A percentile compares a stretch with the other conserved stretches of the same genome.
Evolutionary conservation across 2,888 invertebrate genomes (phyloP).

Genomic region (Yponomeuta plumbellus): DNA sequence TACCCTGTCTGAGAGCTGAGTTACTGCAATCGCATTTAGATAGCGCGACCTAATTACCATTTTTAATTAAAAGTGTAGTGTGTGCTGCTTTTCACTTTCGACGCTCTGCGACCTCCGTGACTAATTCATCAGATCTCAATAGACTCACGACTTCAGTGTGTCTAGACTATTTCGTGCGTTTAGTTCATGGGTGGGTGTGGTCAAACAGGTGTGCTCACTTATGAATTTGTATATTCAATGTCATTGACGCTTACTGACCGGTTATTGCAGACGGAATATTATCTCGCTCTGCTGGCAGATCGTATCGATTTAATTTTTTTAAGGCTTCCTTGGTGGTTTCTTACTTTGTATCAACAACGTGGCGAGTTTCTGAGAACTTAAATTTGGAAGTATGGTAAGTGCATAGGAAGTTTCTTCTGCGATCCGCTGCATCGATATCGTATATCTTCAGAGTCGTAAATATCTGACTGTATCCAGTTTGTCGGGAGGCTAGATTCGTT

Average conservation of each 20-base stretch:
- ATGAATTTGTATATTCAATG: background rate
- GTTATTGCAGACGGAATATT: background rate
- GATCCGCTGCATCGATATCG: conserved; percentile 3
- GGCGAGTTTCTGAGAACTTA: background rate
- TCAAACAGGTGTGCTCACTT: background rate
- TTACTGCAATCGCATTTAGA: background rate
- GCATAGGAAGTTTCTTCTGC: background rate
- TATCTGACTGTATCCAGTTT: conserved; percentile 3
- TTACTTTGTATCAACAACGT: background rate
- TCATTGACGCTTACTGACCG: background rate
- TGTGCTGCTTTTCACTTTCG: background rate
- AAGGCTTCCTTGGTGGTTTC: background rate
- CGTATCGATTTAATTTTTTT: background rate
- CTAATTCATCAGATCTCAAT: background rate
- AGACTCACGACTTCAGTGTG: background rate
- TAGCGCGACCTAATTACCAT: background rate
- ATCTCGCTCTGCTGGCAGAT: background rate
- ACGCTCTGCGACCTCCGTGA: background rate
- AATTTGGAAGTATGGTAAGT: background rate
- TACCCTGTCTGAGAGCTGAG: background rate
- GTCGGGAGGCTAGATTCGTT: conserved; percentile 26
- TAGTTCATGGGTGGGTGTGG: background rate
- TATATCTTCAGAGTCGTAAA: conserved; percentile 1
- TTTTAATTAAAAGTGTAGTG: background rate
- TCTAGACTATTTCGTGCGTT: background rate